Evolutionary conservation across 2,797 vertebrate genomes (phyloP).

Genomic region (Siniperca scherzeri): DNA sequence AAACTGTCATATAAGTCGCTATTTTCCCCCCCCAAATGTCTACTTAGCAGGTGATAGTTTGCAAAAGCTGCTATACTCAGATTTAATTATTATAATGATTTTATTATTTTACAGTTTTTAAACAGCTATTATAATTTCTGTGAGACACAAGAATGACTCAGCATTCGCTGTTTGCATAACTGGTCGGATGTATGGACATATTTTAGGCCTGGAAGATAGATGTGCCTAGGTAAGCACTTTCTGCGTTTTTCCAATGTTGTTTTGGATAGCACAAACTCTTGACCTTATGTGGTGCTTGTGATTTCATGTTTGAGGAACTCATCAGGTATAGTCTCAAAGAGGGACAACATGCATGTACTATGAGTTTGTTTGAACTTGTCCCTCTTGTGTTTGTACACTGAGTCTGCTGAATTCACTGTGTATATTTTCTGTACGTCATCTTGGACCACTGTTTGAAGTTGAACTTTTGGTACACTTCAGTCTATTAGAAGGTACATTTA

Average conservation of each 20-base stretch:
- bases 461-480: slow-evolving; percentile 9
- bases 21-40: not conserved
- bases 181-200: slow-evolving; percentile 2
- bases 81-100: not conserved
- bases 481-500: slow-evolving; percentile 11
- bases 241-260: slow-evolving; percentile 40
- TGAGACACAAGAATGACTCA: not conserved
- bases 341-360: slow-evolving; percentile 25
- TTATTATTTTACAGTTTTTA: not conserved
- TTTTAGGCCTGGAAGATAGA: slow-evolving; percentile 26
- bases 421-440: slow-evolving; percentile 26
- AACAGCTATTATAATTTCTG: not conserved
- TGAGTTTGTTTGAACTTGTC: slow-evolving; percentile 47
- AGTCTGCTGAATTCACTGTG: slow-evolving; percentile 37
- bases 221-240: slow-evolving; percentile 59
- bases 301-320: slow-evolving; percentile 74
- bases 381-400: slow-evolving; percentile 46
- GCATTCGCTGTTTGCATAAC: slow-evolving; percentile 12
- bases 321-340: slow-evolving; percentile 15
- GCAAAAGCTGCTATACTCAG: not conserved
- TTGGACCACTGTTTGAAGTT: slow-evolving; percentile 34
- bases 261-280: slow-evolving; percentile 39
- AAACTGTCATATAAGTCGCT: not conserved
- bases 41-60: not conserved
- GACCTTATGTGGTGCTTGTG: slow-evolving; percentile 59